These are phyloP conservation scores for Sakesphorus luctuosus DNA, from an alignment of 2,113 vertebrate species.

Conservation along the genomic window DNA sequence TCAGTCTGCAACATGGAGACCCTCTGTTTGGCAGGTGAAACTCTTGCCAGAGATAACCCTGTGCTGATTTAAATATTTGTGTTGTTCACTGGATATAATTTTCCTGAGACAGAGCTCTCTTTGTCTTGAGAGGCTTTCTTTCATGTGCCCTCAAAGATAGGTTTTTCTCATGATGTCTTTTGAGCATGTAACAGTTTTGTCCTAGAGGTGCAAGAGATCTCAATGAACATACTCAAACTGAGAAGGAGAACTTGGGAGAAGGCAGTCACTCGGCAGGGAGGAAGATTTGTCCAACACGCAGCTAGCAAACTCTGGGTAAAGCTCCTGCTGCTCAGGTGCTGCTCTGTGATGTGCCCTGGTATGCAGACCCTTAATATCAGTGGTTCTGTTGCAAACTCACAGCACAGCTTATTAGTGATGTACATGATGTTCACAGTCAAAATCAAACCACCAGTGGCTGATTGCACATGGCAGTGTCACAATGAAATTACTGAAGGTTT, in stretches of 20 bases:
- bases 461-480: fast-evolving
- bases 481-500: background rate
- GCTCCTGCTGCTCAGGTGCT: background rate
- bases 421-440: background rate
- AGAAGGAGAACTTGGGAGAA: background rate
- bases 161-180: background rate
- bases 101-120: background rate
- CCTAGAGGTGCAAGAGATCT: background rate
- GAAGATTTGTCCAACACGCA: background rate
- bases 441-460: background rate
- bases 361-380: background rate
- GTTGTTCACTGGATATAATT: background rate
- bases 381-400: background rate
- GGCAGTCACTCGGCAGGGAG: background rate
- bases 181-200: background rate
- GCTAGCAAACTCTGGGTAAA: background rate
- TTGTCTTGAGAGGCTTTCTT: background rate
- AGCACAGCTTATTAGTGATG: background rate
- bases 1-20: background rate
- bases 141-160: background rate
- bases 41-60: background rate
- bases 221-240: fast-evolving
- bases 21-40: background rate
- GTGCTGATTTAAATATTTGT: background rate
- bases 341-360: background rate